phyloP scores from a whole-genome alignment of 2,797 vertebrate species.

The Argyrosomus regius region DNA sequence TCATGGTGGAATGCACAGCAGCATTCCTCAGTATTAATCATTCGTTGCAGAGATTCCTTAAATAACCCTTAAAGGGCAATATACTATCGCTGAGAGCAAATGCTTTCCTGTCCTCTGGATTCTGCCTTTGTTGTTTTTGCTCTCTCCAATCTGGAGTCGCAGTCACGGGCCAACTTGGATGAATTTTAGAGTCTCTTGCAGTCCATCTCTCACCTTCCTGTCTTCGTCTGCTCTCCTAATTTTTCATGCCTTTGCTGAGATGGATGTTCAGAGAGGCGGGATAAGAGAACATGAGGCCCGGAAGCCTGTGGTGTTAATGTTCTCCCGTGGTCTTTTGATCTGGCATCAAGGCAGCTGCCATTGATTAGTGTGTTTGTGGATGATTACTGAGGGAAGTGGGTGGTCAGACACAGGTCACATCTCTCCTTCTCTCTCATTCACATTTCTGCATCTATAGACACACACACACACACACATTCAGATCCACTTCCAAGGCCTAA shows the following conservation, averaged over 20 bases:
- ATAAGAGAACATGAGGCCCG: constrained; percentile 68
- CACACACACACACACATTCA: constrained; percentile 20
- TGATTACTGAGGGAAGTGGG: constrained; percentile 79
- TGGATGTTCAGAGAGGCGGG: constrained; percentile 69
- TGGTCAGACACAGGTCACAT: constrained; percentile 79
- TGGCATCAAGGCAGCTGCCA: constrained; percentile 78
- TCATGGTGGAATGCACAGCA: constrained; percentile 35
- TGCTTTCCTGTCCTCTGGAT: constrained; percentile 6
- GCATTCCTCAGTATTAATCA: constrained; percentile 52
- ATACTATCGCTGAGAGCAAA: constrained; percentile 5
- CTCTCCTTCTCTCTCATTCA: constrained; percentile 33
- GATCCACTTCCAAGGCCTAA: neutral
- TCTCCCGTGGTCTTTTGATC: constrained; percentile 77
- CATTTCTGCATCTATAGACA: constrained; percentile 6
- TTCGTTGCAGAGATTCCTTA: constrained; percentile 30
- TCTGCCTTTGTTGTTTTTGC: constrained; percentile 22
- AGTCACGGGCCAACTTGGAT: constrained; percentile 6
- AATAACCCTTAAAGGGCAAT: constrained; percentile 32
- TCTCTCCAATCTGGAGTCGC: neutral
- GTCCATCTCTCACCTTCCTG: constrained; percentile 28
- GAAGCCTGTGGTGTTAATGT: constrained; percentile 81
- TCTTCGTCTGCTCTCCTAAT: constrained; percentile 38
- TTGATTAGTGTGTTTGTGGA: constrained; percentile 81
- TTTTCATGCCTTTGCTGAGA: constrained; percentile 56
- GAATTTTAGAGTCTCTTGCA: constrained; percentile 13